Percentiles rank a stretch among this genome's conserved stretches.
phyloP scores from a whole-genome alignment of 2,888 invertebrate species.

The Cybosia mesomella region DNA sequence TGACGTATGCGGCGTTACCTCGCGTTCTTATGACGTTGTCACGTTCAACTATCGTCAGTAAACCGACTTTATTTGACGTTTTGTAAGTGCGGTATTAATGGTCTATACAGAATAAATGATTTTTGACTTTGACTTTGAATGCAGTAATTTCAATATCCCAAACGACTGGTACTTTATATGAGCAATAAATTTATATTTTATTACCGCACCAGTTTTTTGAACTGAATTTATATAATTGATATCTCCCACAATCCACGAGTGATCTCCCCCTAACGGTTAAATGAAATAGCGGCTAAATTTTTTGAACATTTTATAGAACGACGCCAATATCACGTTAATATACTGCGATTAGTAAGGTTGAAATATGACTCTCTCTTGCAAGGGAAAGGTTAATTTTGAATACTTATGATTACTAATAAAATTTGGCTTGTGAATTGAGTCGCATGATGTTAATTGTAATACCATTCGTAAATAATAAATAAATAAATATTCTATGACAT shows the following conservation, averaged over 20 bases:
- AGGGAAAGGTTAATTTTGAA: neutral
- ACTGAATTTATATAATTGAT: constrained; percentile 42
- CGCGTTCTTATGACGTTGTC: too few relatives aligned
- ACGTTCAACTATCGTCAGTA: too few relatives aligned
- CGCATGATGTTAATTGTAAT: too few relatives aligned
- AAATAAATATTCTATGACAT: too few relatives aligned
- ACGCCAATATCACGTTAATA: neutral
- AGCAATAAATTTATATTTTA: constrained; percentile 49
- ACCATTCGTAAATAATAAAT: too few relatives aligned
- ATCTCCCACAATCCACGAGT: constrained; percentile 28
- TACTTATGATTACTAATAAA: too few relatives aligned
- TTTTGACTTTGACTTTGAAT: too few relatives aligned
- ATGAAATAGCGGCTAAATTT: constrained; percentile 31
- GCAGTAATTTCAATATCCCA: constrained; percentile 38
- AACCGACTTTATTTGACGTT: too few relatives aligned
- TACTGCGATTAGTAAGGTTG: neutral
- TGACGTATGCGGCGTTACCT: too few relatives aligned
- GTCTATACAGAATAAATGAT: too few relatives aligned
- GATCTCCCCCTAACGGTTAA: constrained; percentile 20
- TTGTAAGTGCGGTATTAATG: too few relatives aligned
- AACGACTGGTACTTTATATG: constrained; percentile 42
- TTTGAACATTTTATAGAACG: neutral
- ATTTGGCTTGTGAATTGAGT: neutral
- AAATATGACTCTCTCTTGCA: neutral
- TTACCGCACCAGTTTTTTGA: constrained; percentile 38